Base-by-base conservation (phyloP, 1,140 invertebrate species). In the Formica exsecta region DNA sequence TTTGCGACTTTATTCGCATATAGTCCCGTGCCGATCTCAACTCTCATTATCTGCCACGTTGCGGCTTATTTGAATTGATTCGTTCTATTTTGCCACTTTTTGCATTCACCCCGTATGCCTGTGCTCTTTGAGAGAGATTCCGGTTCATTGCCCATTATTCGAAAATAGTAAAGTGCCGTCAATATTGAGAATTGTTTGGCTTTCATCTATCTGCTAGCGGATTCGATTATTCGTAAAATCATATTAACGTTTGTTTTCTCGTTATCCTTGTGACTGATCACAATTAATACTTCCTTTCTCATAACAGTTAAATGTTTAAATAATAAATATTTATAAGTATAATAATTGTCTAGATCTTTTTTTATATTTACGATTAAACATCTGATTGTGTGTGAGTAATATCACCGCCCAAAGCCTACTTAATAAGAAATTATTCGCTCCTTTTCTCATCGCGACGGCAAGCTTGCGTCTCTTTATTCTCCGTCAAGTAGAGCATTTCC, bases 381-480 rank as follows among this genome's bases (percentile, higher is more conserved):
- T 16, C n/a, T 32, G n/a, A 57, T 41, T 44, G 41, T 41, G 41
- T 9, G 8, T 77, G n/a, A 9, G 19, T 32, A 44, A 61, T 32
- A 81, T 81, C n/a, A 66, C 44, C 25, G 8, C 36, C 2, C 25
- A 29, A 16, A n/a, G n/a, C 25, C 66, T 73, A 51, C 4, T 13
- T 16, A 61, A 61, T 61, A 44, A 38, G 19, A 61, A 83, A 73
- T 73, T 61, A 83, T 61, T 73, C 79, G 79, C 51, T 71, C 51
- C 51, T 22, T 70, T 71, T 25, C 48, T 64, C 41, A 22, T 61
- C 73, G 25, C 22, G 13, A 16, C 25, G 75, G 19, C 59, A 19
- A 79, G 38, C 75, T 71, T n/a, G 54, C 68, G 61, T 36, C 65
- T 86, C 76, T 86, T 86, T 74, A 80, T 54, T 86, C 79, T 79